Evolutionary conservation across 2,888 invertebrate genomes (phyloP).

Genomic region (Papilio demoleus): DNA sequence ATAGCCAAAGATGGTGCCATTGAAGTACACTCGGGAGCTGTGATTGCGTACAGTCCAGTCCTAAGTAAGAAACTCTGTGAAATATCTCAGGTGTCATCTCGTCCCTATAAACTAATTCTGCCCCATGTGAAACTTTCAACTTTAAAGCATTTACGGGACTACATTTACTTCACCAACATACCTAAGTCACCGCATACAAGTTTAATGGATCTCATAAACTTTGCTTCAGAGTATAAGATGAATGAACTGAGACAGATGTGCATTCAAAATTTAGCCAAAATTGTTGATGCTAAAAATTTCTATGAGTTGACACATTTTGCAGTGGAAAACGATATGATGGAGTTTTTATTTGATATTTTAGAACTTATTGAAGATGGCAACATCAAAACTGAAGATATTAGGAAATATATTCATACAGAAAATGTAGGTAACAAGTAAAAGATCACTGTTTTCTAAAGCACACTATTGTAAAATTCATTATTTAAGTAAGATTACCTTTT

Average conservation of each 20-base stretch:
- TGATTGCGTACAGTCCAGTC: conserved; percentile 59
- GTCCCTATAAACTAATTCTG: conserved; percentile 52
- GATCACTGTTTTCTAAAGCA: too few relatives aligned
- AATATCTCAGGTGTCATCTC: conserved; percentile 55
- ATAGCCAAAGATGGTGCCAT: conserved; percentile 57
- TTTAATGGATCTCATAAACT: conserved; percentile 11
- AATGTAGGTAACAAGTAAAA: too few relatives aligned
- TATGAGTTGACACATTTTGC: conserved; percentile 16
- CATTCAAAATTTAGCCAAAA: not conserved
- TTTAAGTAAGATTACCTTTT: too few relatives aligned
- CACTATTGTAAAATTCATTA: too few relatives aligned
- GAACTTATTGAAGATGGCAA: conserved; percentile 11
- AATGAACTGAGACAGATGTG: conserved; percentile 15
- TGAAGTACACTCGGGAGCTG: conserved; percentile 54
- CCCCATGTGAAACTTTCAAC: conserved; percentile 46
- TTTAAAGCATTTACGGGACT: conserved; percentile 56
- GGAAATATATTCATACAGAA: not conserved
- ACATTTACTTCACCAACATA: conserved; percentile 52
- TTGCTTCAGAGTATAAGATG: conserved; percentile 19
- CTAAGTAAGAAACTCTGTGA: conserved; percentile 55
- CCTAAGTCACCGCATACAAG: not conserved
- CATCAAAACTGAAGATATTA: conserved; percentile 17
- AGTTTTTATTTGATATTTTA: conserved; percentile 13
- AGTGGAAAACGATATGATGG: not conserved
- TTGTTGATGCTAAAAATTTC: conserved; percentile 7